These are phyloP conservation scores for Thamnaconus septentrionalis DNA, from an alignment of 2,113 vertebrate genomes.

Conservation along the genomic window DNA sequence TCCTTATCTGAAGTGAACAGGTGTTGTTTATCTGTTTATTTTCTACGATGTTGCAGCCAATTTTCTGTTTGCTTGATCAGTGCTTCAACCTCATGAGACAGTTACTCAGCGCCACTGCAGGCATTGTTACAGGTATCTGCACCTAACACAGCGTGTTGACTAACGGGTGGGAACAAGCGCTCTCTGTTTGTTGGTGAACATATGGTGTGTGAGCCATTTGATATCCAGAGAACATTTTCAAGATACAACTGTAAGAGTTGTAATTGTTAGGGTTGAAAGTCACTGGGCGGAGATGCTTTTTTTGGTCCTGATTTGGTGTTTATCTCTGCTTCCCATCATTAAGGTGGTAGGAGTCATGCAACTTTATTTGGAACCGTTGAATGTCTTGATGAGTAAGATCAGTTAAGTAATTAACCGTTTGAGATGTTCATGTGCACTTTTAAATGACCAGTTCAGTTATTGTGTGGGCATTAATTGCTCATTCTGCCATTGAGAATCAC, in stretches of 20 bases:
- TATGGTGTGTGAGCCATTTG: constrained; percentile 24
- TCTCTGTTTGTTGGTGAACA: constrained; percentile 13
- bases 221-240: constrained; percentile 4
- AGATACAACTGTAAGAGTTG: background rate
- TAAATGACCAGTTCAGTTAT: too few relatives aligned
- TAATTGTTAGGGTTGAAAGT: background rate
- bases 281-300: background rate
- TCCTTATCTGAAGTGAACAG: constrained; percentile 22
- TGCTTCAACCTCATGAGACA: constrained; percentile 28
- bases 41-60: constrained; percentile 11
- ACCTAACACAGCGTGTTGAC: constrained; percentile 13
- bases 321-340: constrained; percentile 25
- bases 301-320: constrained; percentile 27
- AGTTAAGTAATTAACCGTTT: too few relatives aligned
- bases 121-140: constrained; percentile 31
- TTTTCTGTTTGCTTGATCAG: constrained; percentile 30
- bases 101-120: constrained; percentile 37
- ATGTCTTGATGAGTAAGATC: too few relatives aligned
- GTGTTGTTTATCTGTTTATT: constrained; percentile 27
- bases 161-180: constrained; percentile 28
- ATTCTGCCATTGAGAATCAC: too few relatives aligned
- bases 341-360: constrained; percentile 32
- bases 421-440: too few relatives aligned
- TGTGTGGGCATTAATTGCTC: too few relatives aligned
- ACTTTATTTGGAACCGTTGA: too few relatives aligned